Percentiles rank a stretch among this genome's conserved stretches.
Conservation (phyloP, 2,888 invertebrate genomes). For the Rhimphoctona megacephalus region DNA sequence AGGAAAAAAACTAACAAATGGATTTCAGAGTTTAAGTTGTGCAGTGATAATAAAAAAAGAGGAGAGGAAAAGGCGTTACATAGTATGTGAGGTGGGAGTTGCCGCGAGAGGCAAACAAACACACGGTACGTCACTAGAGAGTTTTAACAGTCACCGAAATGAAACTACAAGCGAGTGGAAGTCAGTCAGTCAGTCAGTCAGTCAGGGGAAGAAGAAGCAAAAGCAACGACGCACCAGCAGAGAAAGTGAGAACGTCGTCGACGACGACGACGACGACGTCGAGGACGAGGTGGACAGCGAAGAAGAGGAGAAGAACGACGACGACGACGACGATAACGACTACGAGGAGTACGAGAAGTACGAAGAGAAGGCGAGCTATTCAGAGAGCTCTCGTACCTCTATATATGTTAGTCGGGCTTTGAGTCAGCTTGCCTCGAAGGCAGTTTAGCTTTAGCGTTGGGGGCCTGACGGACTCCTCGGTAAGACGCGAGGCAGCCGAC, state of each 20-base stretch:
- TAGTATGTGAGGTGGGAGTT: constrained; percentile 67
- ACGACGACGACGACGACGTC: constrained; percentile 42
- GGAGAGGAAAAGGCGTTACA: neutral
- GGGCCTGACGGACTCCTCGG: constrained; percentile 65
- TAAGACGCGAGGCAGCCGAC: constrained; percentile 57
- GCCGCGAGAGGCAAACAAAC: constrained; percentile 26
- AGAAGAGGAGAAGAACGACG: no score
- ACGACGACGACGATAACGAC: constrained; percentile 35
- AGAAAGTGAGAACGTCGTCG: constrained; percentile 72
- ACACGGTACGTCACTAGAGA: constrained; percentile 76
- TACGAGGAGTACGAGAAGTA: constrained; percentile 24
- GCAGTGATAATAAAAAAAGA: neutral
- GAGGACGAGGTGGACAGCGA: no score
- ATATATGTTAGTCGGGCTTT: constrained; percentile 43
- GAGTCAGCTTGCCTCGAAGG: constrained; percentile 56
- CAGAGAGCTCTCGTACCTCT: constrained; percentile 39
- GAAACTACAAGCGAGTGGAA: constrained; percentile 79
- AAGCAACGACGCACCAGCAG: constrained; percentile 77
- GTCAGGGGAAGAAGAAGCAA: constrained; percentile 78
- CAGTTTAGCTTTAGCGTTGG: constrained; percentile 63
- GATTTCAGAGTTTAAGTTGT: neutral
- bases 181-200: constrained; percentile 46
- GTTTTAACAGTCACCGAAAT: constrained; percentile 82
- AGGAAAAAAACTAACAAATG: neutral
- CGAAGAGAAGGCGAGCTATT: constrained; percentile 22